Conservation (phyloP, 2,888 invertebrate species). For the Hyles lineata region DNA sequence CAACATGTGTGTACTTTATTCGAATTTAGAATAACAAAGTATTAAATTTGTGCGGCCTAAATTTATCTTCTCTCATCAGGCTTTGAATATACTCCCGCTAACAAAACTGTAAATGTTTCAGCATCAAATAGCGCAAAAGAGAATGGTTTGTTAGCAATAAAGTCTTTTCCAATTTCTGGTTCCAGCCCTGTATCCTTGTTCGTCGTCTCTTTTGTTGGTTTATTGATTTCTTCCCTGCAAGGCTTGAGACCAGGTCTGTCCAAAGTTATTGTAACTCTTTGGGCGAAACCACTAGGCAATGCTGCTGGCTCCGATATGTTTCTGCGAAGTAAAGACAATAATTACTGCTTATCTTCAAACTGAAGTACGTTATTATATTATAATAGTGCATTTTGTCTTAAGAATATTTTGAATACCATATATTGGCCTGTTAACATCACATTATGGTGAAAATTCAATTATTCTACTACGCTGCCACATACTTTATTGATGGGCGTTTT, state of each 20-base stretch:
- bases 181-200: constrained; percentile 7
- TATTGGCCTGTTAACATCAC: too few species aligned
- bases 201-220: background rate
- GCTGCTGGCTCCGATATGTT: constrained; percentile 46
- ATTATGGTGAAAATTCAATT: too few species aligned
- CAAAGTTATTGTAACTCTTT: constrained; percentile 27
- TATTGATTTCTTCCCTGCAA: constrained; percentile 5
- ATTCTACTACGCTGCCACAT: too few species aligned
- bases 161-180: constrained; percentile 28
- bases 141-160: constrained; percentile 37
- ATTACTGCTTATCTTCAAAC: too few species aligned
- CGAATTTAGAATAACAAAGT: background rate
- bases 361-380: too few species aligned
- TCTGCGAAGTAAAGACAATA: constrained; percentile 34
- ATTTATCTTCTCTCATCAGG: constrained; percentile 1
- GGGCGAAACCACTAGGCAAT: constrained; percentile 37
- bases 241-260: constrained; percentile 6
- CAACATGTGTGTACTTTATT: background rate
- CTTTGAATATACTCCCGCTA: constrained; percentile 16
- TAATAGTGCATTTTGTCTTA: too few species aligned
- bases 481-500: too few species aligned
- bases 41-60: background rate
- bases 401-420: too few species aligned
- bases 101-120: constrained; percentile 33
- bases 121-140: constrained; percentile 37